Base-by-base conservation (phyloP, 2,888 invertebrate species). In the Tenthredo mesomela region DNA sequence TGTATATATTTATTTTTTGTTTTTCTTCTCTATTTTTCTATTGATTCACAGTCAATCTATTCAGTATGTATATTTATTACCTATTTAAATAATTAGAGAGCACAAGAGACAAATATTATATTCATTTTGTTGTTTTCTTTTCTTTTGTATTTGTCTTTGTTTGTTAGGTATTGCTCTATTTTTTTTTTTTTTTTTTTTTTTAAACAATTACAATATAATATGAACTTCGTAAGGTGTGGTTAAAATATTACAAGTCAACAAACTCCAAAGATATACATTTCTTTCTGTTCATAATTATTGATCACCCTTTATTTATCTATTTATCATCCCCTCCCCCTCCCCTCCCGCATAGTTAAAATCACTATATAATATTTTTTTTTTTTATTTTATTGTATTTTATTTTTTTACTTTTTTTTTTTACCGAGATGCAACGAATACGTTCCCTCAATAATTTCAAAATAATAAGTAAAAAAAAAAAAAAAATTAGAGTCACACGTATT, bases 1-100 rank as follows among this genome's bases (percentile, higher is more conserved):
- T 50, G 6, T 37, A 37, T 37, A 37, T 37, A 37, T 37, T 37
- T 37, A 12, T 77, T 37, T 37, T 7, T 21, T 77, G 12, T 77
- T 37, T 37, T 7, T 21, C 54, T 18, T 50, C 21, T 15, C n/a
- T 71, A n/a, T 37, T 37, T 80, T 18, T 80, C 43, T 67, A 82
- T 70, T 47, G 65, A 47, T 82, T 67, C 82, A 29, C 67, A 82
- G 82, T 67, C 67, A 82, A 82, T 65, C 29, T 82, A 50, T 37
- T 37, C n/a, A n/a, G 37, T 37, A 37, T 37, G 37, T 54, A 18
- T 50, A 67, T 67, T 47, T 54, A 37, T 25, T 33, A 50, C 37
- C 71, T 71, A 71, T 40, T 71, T 7, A n/a, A 40, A 71, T 71
- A 21, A 82, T 82, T 82, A 82, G 82, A 82, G 82, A 82, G 82